Evolutionary conservation across 1,140 invertebrate genomes (phyloP), one percentile per base, ranked within the genome.

Genomic region (Octopus bimaculoides): DNA sequence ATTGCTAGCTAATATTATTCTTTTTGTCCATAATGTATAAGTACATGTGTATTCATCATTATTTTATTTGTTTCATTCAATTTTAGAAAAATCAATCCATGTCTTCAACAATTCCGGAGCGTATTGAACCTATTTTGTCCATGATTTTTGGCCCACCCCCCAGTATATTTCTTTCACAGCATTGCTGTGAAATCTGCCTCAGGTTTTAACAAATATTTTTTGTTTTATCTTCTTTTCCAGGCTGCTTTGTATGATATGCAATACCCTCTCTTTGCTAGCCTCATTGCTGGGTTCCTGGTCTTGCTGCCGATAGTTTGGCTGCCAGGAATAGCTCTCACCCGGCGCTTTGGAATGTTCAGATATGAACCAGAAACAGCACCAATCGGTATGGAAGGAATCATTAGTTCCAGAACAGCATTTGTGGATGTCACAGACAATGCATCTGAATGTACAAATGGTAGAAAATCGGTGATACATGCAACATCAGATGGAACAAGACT

Each of bases 201-300:
- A 41, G 26, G 26, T 41, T 41, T 41, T 41, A 41, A 41, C 26
- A 41, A 41, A 41, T 41, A 41, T 61, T 75, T 52, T 5, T 73
- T 41, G n/a, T 75, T 80, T 20, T 10, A 54, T 80, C 55, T 76
- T 54, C 78, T 0, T 69, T 54, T 82, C 78, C 81, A 88, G 87
- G 83, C 82, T 9, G 75, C 80, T 12, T 80, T 85, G 80, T 77
- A 83, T 12, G 77, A 82, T 5, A 78, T 52, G 8, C 56, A 74
- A 2, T 88, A 88, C 71, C 87, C 87, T 5, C 87, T 86, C 86
- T 88, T 83, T 81, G 86, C 82, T 41, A 81, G 82, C 6, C n/a
- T 85, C 12, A 52, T 82, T 0, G 85, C 85, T 54, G 80, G 79
- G 26, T 26, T 85, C 10, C 82, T 88, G 0, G 85, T 88, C 4